Base-by-base conservation (phyloP, 2,888 invertebrate genomes). In the Torymus tubicola region DNA sequence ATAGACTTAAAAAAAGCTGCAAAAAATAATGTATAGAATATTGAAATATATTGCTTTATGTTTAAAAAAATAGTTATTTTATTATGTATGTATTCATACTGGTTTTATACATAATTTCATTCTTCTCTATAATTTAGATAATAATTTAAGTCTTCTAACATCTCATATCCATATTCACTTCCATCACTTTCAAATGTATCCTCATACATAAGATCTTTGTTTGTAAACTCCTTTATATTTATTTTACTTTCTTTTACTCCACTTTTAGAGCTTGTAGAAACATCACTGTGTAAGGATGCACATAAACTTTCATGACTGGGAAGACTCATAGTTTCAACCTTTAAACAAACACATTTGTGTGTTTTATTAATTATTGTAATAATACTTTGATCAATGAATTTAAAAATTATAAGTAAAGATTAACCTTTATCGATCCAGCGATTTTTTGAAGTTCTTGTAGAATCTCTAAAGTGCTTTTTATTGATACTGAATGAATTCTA, bases 1-100 rank as follows among this genome's bases (percentile, higher is more conserved):
- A 93, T 93, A 60, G 81, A 78, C 18, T 18, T 80, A 24, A 74
- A 65, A n/a, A 73, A 74, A 67, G n/a, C 10, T 42, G 55, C 18
- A n/a, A 71, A 52, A 13, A 77, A 74, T 70, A 55, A 70, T 67
- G 57, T 55, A 74, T 13, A 67, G n/a, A 24, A 61, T 53, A n/a
- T 42, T 67, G 18, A 31, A 13, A 65, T 58, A n/a, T 75, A 31
- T 76, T 16, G 12, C 16, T 73, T 73, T 24, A 58, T 63, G 50
- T 63, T 12, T 64, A 16, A 79, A 24, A 24, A 60, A 16, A 57
- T 13, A 50, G 68, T 79, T 72, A 60, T 50, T 58, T 64, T 50
- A 18, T 69, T 63, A 63, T 68, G 58, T 18, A 12, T 18, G 2
- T 58, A 52, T 52, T 53, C 10, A 50, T 16, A 42, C 24, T 24